phyloP scores from a whole-genome alignment of 2,888 invertebrate species.

The Lacanobia oleracea region DNA sequence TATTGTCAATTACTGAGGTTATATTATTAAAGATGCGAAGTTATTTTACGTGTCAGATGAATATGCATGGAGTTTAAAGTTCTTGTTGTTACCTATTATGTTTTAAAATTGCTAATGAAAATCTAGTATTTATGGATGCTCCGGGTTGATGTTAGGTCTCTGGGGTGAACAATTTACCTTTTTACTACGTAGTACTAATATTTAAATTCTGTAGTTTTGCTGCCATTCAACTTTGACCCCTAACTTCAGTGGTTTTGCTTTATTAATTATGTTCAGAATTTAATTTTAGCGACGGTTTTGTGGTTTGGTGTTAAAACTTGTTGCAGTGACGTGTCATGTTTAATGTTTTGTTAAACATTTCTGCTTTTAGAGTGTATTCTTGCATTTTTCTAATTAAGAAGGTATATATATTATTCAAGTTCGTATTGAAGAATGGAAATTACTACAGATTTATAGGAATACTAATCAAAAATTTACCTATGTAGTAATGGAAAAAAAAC shows the following conservation, averaged over 20 bases:
- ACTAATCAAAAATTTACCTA: too few relatives aligned
- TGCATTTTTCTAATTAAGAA: background rate
- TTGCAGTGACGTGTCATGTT: background rate
- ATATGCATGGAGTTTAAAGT: conserved; percentile 8
- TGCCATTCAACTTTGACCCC: conserved; percentile 17
- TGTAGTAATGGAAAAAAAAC: too few relatives aligned
- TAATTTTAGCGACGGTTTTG: conserved; percentile 24
- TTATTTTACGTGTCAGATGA: conserved; percentile 17
- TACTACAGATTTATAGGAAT: too few relatives aligned
- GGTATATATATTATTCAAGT: background rate
- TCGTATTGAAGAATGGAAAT: background rate
- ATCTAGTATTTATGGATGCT: conserved; percentile 42
- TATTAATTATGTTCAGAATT: conserved; percentile 22
- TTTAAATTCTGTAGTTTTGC: conserved; percentile 20
- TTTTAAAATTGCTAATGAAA: conserved; percentile 37
- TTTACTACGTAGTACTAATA: background rate
- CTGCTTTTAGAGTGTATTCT: background rate
- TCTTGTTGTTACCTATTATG: background rate
- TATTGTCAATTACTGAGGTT: conserved; percentile 1
- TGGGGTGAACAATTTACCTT: background rate
- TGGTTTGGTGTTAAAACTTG: background rate
- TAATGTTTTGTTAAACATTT: conserved; percentile 1
- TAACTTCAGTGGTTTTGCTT: background rate
- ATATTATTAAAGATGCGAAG: conserved; percentile 15
- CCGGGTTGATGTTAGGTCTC: background rate